Percentiles rank a stretch among this genome's conserved stretches.
These are phyloP conservation scores for Antheraea pernyi DNA, from an alignment of 1,140 invertebrate species.

Conservation along the genomic window DNA sequence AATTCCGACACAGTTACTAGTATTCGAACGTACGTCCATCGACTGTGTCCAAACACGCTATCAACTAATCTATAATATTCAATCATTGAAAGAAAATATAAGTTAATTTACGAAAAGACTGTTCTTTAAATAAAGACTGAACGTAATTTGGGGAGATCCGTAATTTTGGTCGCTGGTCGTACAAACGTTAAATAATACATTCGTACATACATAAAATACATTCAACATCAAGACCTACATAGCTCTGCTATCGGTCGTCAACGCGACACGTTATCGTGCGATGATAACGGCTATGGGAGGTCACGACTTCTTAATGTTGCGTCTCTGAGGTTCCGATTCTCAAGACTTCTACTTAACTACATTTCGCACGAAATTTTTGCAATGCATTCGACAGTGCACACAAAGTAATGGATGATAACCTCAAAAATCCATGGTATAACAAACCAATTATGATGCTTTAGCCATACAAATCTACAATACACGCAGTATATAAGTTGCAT, in stretches of 20 bases:
- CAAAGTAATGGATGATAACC: too few species aligned
- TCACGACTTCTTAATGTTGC: conserved; percentile 28
- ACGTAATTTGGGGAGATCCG: neutral
- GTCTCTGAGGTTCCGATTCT: conserved; percentile 15
- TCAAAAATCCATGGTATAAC: too few species aligned
- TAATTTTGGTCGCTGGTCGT: neutral
- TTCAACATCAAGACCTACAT: neutral
- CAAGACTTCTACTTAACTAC: neutral
- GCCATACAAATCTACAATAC: too few species aligned
- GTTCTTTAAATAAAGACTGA: neutral
- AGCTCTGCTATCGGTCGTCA: conserved; percentile 24
- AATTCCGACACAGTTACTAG: too few species aligned
- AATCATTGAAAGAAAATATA: too few species aligned
- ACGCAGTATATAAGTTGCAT: too few species aligned
- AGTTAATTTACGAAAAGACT: too few species aligned
- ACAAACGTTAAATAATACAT: neutral
- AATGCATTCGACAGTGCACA: neutral
- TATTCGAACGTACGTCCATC: too few species aligned
- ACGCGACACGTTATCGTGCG: conserved; percentile 26
- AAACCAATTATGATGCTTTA: too few species aligned
- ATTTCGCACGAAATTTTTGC: neutral
- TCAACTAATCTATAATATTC: too few species aligned
- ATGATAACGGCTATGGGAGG: conserved; percentile 34
- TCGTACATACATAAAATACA: too few species aligned
- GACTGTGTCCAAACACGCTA: too few species aligned